These are phyloP conservation scores for Pycnonotus jocosus DNA, from an alignment of 2,113 vertebrate genomes.

Conservation along the genomic window DNA sequence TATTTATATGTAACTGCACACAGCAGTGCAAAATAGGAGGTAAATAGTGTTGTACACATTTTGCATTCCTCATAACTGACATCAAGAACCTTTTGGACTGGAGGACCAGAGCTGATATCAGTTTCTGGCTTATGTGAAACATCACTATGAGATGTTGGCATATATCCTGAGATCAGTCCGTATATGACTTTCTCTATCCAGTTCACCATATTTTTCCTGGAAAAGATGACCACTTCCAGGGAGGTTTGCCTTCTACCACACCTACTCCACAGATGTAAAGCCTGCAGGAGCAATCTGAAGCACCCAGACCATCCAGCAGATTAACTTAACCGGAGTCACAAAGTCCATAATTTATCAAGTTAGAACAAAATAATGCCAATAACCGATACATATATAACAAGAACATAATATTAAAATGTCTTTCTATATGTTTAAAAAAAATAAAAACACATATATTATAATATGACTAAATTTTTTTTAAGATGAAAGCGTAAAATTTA, in stretches of 20 bases:
- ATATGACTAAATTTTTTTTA: not conserved
- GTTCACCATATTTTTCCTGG: not conserved
- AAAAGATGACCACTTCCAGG: not conserved
- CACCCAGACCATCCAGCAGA: not conserved
- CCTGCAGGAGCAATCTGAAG: not conserved
- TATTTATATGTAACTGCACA: not conserved
- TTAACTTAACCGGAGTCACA: not conserved
- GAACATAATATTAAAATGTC: not conserved
- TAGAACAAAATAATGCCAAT: not conserved
- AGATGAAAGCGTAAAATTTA: not conserved
- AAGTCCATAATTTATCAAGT: not conserved
- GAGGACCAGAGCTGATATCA: not conserved
- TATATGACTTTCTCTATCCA: not conserved
- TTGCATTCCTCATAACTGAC: not conserved
- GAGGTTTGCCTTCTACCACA: not conserved
- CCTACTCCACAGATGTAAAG: not conserved
- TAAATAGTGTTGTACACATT: not conserved
- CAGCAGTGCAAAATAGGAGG: not conserved
- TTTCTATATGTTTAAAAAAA: not conserved
- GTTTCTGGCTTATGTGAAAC: not conserved
- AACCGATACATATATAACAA: fast-evolving
- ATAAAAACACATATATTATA: not conserved
- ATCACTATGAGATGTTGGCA: not conserved
- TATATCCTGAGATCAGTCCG: fast-evolving
- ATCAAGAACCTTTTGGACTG: not conserved